Percentiles rank a stretch among this genome's conserved stretches.
phyloP scores from a whole-genome alignment of 2,113 vertebrate genomes.

The Galemys pyrenaicus region DNA sequence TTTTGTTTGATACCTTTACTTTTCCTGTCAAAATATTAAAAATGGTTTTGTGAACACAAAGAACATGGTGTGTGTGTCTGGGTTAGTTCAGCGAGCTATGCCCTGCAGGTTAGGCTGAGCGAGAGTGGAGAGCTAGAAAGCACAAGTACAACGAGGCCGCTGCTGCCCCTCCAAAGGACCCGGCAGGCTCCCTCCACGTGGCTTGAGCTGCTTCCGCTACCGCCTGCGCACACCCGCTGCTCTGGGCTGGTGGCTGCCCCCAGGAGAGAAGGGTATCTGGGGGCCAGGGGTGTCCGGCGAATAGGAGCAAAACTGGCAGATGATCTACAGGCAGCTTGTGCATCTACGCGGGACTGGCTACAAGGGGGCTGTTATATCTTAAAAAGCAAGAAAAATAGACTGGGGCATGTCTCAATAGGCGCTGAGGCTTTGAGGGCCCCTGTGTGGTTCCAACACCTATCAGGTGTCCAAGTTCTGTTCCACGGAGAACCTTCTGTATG shows the following conservation, averaged over 20 bases:
- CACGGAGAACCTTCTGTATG: neutral
- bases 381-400: too few species aligned
- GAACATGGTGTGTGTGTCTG: neutral
- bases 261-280: accelerated
- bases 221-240: neutral
- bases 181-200: accelerated
- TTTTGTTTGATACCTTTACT: conserved; percentile 92
- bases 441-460: accelerated
- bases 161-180: neutral
- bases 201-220: neutral
- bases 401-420: neutral
- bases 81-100: conserved; percentile 80
- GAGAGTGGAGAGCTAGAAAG: neutral
- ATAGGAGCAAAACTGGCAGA: neutral
- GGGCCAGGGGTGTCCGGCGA: neutral
- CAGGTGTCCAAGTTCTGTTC: neutral
- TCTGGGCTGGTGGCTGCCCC: accelerated
- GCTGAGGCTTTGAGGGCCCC: neutral
- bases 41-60: conserved; percentile 65
- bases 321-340: accelerated
- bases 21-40: conserved; percentile 91
- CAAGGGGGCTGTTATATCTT: neutral
- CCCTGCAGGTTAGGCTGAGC: conserved; percentile 62
- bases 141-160: conserved; percentile 69
- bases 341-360: too few species aligned